Base-by-base conservation (phyloP, 2,797 vertebrate genomes). In the Paratrypauchen microcephalus region DNA sequence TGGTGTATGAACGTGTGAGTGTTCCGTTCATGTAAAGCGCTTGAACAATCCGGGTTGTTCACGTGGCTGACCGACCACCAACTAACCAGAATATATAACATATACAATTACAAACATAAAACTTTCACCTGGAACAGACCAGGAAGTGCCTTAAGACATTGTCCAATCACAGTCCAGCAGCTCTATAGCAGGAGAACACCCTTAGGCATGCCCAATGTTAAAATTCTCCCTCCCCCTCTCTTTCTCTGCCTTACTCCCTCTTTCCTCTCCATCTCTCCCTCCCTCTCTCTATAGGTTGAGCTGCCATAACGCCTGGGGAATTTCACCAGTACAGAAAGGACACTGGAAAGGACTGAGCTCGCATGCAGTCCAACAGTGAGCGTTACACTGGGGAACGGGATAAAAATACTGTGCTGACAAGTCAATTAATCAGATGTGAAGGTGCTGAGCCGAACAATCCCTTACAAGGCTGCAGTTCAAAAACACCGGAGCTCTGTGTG, bases 351-450 rank as follows among this genome's bases (percentile, higher is more conserved):
- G 92, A 92, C 92, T 94, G 81, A 86, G 58, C 71, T 30, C 75
- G 39, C 72, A 32, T 68, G 28, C 69, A 70, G 76, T 66, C 54
- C 60, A 50, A 80, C 77, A 73, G 72, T 56, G 71, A 12, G 79
- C 70, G 5, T 59, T 60, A 87, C 90, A 91, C 91, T 84, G 78
- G 91, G 90, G 92, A 94, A 79, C 79, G 71, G 90, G 92, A 94
- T 93, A 94, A 94, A 94, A 94, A 94, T 94, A 94, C 93, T 91
- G 84, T 94, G 93, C 94, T 94, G 94, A 94, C 94, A 94, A 93
- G 92, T 94, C 93, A 93, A 94, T 94, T 94, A 94, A 94, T 94
- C 93, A 94, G 93, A 92, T 92, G 92, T 94, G 92, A 94, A 93
- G 93, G 92, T 94, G 92, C 92, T 91, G 90, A 89, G 85, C 87